Evolutionary conservation across 2,797 vertebrate genomes (phyloP), one percentile per base, ranked within the genome.

Genomic region (Mallotus villosus): DNA sequence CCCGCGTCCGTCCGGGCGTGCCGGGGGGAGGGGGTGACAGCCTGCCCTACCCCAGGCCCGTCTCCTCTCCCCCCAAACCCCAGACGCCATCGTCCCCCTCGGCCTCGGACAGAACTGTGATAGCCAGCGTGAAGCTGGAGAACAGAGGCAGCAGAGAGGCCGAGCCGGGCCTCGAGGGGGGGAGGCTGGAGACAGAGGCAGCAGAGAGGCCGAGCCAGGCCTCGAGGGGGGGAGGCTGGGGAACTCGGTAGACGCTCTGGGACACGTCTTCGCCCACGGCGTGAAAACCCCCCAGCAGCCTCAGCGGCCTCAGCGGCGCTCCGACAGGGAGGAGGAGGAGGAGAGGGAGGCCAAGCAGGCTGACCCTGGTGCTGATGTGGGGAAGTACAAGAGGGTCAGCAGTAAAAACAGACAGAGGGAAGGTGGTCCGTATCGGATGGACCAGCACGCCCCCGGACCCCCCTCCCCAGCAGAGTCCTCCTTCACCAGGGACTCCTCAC

Each of bases 51-150:
- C 84, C 87, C 58, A 72, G 84, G 58, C 73, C 85, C 24, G 73
- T 80, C 0, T 77, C 82, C 0, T 86, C 89, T 0, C 86, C 91
- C 61, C 83, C 87, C 25, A 80, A 82, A 72, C 85, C 84, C 0
- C 83, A 75, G 85, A 91, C 0, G 89, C 78, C 5, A 82, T 74
- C 63, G 81, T 9, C 75, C 83, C 61, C 34, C 3, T 1, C 90
- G 87, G 32, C 46, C 63, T 83, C 85, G 17, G 92, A 93, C 73
- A 85, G 91, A 79, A 94, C 93, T 32, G 93, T 94, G 69, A 94
- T 94, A 77, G 93, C 93, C 72, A 94, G 92, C 4, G 90, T 94
- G 60, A 94, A 92, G 81, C 88, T 93, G 74, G 93, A 94, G 82
- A 92, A 92, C 68, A 84, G 92, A 75, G 90, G 88, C 49, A 63